phyloP scores from a whole-genome alignment of 2,113 vertebrate species.

The Amia ocellicauda region DNA sequence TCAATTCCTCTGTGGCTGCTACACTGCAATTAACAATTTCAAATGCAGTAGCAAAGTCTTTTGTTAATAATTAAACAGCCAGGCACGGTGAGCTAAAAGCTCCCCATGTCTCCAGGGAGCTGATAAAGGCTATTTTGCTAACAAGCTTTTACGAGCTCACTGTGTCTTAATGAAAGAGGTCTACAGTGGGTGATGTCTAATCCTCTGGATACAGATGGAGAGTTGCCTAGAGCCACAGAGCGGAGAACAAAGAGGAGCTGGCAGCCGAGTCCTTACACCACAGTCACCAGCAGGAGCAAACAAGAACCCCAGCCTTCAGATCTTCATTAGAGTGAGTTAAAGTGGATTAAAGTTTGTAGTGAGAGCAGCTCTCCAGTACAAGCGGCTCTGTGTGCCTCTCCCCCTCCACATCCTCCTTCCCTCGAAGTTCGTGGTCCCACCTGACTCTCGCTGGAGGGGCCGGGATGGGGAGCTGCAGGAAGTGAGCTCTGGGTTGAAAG shows the following conservation, averaged over 20 bases:
- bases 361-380: too few relatives aligned
- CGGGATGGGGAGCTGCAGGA: too few relatives aligned
- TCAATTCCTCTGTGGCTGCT: conserved; percentile 22
- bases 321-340: too few relatives aligned
- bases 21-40: conserved; percentile 35
- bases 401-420: too few relatives aligned
- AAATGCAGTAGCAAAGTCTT: conserved; percentile 29
- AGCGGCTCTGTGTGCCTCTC: too few relatives aligned
- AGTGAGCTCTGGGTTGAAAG: too few relatives aligned
- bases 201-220: background rate
- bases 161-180: conserved; percentile 14
- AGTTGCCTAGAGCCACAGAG: background rate
- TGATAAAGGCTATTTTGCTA: conserved; percentile 33
- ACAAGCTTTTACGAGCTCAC: conserved; percentile 21
- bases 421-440: too few relatives aligned
- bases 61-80: conserved; percentile 39
- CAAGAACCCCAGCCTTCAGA: background rate
- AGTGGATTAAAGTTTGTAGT: too few relatives aligned
- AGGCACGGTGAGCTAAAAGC: conserved; percentile 24
- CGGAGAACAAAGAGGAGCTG: background rate
- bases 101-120: conserved; percentile 26
- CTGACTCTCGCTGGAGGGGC: too few relatives aligned
- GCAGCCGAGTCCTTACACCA: background rate
- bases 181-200: background rate
- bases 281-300: conserved; percentile 1